These are phyloP conservation scores for Zoanthus gigantus DNA, from an alignment of 92 coral and sea anemone species.

Conservation along the genomic window DNA sequence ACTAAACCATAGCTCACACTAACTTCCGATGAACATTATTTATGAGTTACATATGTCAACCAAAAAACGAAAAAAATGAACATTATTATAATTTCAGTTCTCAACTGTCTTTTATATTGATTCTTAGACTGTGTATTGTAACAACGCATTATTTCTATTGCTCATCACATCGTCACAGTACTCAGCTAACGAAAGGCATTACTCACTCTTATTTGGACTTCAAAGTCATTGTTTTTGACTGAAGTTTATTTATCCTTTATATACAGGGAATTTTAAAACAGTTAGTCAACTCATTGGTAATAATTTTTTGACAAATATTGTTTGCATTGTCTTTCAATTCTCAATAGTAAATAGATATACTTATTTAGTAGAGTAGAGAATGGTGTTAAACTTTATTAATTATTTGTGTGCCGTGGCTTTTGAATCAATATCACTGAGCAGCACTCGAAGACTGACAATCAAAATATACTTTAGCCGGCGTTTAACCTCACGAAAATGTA, in stretches of 20 bases:
- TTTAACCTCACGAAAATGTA: background rate
- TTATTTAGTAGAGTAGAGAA: too few species aligned
- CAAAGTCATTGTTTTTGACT: background rate
- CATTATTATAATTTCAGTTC: too few species aligned
- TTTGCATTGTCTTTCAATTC: background rate
- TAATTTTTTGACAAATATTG: background rate
- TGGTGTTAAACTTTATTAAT: too few species aligned
- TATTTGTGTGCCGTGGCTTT: background rate
- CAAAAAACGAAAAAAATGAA: too few species aligned
- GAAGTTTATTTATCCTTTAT: background rate
- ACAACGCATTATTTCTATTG: too few species aligned
- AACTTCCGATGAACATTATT: too few species aligned
- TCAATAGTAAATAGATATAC: background rate
- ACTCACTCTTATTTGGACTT: background rate
- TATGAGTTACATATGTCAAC: too few species aligned
- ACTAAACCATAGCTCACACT: too few species aligned
- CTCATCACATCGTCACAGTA: too few species aligned
- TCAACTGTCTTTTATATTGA: too few species aligned
- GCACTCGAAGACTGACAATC: background rate
- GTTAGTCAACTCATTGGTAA: background rate
- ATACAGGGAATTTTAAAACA: background rate
- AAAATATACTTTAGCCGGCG: background rate
- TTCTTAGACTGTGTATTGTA: too few species aligned
- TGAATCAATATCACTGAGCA: background rate
- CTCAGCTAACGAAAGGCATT: too few species aligned